Percentiles rank a stretch among this genome's conserved stretches.
Evolutionary conservation across 2,888 invertebrate genomes (phyloP).

Genomic region (Monoplex corrugatus): DNA sequence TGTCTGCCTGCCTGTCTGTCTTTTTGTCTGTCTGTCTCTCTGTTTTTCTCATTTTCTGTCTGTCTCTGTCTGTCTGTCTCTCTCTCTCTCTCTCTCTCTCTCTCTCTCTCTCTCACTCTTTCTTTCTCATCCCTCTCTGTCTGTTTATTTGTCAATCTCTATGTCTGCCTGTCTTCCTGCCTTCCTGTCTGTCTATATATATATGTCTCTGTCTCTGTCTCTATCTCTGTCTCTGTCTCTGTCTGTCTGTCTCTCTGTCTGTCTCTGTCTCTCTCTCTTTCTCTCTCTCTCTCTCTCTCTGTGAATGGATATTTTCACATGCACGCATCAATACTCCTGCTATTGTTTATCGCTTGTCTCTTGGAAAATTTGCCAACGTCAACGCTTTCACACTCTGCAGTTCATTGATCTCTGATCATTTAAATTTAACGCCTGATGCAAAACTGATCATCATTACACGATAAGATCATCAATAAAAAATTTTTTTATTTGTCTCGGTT

Average conservation of each 20-base stretch:
- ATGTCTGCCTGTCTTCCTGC: neutral
- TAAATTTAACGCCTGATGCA: too few species aligned
- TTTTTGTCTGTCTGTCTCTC: neutral
- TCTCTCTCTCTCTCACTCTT: neutral
- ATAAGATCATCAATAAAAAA: too few species aligned
- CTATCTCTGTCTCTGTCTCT: slow-evolving; percentile 17
- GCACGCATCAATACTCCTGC: too few species aligned
- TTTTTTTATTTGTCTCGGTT: too few species aligned
- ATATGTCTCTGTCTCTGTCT: neutral
- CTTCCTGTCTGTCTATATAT: neutral
- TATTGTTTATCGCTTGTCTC: too few species aligned
- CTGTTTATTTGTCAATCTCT: too few species aligned
- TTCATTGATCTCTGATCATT: too few species aligned
- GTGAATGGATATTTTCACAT: neutral
- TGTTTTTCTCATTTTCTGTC: neutral
- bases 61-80: neutral
- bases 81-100: slow-evolving; percentile 9
- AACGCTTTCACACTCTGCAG: too few species aligned
- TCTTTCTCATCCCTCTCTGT: neutral
- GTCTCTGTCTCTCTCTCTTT: neutral
- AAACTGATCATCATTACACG: too few species aligned
- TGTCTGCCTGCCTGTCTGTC: neutral
- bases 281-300: neutral
- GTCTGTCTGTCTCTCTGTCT: neutral
- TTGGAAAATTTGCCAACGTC: too few species aligned